Conservation (phyloP, 2,797 vertebrate species). For the Alosa sapidissima region DNA sequence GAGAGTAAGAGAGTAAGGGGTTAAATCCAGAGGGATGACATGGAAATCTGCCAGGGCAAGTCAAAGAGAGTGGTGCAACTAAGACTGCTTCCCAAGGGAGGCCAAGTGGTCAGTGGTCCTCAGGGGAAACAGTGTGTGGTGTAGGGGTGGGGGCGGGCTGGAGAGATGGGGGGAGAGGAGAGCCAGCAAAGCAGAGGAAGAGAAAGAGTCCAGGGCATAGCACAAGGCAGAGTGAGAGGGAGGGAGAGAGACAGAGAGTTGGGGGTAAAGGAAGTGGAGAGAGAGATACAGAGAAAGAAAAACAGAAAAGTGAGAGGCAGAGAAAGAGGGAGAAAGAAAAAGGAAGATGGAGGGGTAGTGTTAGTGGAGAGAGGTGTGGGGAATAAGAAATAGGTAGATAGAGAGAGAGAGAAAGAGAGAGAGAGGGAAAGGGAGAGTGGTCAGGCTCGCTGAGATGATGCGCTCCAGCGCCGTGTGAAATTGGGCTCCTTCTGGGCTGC, state of each 20-base stretch:
- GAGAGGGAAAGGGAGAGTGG: constrained; percentile 31
- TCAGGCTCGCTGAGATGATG: constrained; percentile 49
- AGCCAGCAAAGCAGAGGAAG: background rate
- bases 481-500: constrained; percentile 66
- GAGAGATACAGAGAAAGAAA: background rate
- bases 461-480: constrained; percentile 77
- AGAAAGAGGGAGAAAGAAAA: background rate
- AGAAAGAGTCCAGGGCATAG: background rate
- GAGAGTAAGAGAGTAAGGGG: constrained; percentile 33
- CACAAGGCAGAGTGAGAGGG: background rate
- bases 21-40: constrained; percentile 39
- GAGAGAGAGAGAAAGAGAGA: constrained; percentile 18
- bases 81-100: constrained; percentile 28
- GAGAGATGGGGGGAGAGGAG: background rate
- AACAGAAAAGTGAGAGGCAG: background rate
- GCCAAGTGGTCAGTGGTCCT: constrained; percentile 37
- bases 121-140: constrained; percentile 17
- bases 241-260: background rate
- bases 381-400: background rate
- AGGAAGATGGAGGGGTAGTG: background rate
- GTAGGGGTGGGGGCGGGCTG: background rate
- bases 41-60: constrained; percentile 15
- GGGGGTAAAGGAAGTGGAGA: background rate
- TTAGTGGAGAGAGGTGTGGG: background rate
- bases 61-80: constrained; percentile 2